phyloP scores from a whole-genome alignment of 2,888 invertebrate genomes.

The Acleris laterana region DNA sequence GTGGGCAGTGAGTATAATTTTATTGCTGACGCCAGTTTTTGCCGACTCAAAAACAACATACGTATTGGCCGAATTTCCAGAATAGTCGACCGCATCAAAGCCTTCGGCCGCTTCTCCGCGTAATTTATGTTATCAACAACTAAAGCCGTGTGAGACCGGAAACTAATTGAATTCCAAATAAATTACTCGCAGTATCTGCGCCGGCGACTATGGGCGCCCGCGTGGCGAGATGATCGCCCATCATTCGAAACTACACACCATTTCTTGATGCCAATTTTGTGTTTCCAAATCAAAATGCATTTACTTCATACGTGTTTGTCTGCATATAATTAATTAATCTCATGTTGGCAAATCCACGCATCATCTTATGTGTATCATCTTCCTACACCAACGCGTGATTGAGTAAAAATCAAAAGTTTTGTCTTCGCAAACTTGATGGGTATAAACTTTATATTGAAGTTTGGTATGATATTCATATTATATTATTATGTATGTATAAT shows the following conservation, averaged over 20 bases:
- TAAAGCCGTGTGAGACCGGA: slow-evolving; percentile 64
- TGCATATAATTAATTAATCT: no score
- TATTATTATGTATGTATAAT: no score
- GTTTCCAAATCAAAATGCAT: no score
- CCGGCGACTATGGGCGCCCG: slow-evolving; percentile 20
- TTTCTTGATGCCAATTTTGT: no score
- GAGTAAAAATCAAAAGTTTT: no score
- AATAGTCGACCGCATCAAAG: slow-evolving; percentile 60
- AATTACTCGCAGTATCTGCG: slow-evolving; percentile 48
- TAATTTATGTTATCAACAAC: slow-evolving; percentile 65
- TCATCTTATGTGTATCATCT: no score
- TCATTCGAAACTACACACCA: not conserved
- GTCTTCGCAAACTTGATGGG: no score
- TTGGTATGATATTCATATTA: no score
- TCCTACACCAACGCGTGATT: no score
- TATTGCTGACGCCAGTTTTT: slow-evolving; percentile 17
- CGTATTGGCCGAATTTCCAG: slow-evolving; percentile 33
- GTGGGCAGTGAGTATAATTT: slow-evolving; percentile 9
- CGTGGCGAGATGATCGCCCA: slow-evolving; percentile 1
- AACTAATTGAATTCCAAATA: slow-evolving; percentile 70
- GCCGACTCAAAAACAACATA: slow-evolving; percentile 19
- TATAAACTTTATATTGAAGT: no score
- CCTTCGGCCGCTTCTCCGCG: slow-evolving; percentile 53
- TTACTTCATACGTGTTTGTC: no score
- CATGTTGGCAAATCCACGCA: no score